Percentiles rank a stretch among this genome's conserved stretches.
Evolutionary conservation across 2,888 invertebrate species (phyloP).

Genomic region (Heteromyza rotundicornis): DNA sequence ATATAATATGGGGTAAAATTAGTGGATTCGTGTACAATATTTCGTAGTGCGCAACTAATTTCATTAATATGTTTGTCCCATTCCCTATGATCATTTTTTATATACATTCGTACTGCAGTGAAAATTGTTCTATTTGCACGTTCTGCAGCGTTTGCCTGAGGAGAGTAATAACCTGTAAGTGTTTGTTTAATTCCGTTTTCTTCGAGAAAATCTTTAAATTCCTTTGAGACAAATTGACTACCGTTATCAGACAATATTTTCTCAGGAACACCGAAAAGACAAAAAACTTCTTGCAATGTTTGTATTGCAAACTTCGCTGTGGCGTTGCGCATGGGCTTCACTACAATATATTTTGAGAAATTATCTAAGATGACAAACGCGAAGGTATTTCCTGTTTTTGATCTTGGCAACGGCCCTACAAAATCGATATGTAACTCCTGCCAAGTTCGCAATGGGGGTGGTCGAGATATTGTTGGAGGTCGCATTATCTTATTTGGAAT

Average conservation of each 20-base stretch:
- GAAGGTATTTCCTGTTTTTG: neutral
- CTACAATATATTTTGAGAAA: too few relatives aligned
- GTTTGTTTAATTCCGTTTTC: slow-evolving; percentile 22
- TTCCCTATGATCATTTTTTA: slow-evolving; percentile 14
- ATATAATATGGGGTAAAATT: neutral
- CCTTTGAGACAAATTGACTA: slow-evolving; percentile 25
- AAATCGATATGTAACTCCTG: slow-evolving; percentile 11
- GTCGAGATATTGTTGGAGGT: too few relatives aligned
- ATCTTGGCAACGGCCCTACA: neutral
- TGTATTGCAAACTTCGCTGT: neutral
- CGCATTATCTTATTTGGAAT: neutral
- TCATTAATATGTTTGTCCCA: slow-evolving; percentile 6
- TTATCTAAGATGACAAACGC: neutral
- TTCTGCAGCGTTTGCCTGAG: slow-evolving; percentile 47
- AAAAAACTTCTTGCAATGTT: too few relatives aligned
- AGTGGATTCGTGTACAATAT: neutral
- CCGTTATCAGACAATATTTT: slow-evolving; percentile 37
- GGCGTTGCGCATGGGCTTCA: neutral
- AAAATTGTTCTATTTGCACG: slow-evolving; percentile 41
- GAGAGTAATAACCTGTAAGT: slow-evolving; percentile 40
- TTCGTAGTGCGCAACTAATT: slow-evolving; percentile 2
- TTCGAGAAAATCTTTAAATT: slow-evolving; percentile 19
- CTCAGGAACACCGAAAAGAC: slow-evolving; percentile 31
- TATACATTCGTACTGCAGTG: slow-evolving; percentile 33
- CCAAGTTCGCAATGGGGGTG: slow-evolving; percentile 5